Evolutionary conservation across 2,888 invertebrate genomes (phyloP).

Genomic region (Netelia melanura): DNA sequence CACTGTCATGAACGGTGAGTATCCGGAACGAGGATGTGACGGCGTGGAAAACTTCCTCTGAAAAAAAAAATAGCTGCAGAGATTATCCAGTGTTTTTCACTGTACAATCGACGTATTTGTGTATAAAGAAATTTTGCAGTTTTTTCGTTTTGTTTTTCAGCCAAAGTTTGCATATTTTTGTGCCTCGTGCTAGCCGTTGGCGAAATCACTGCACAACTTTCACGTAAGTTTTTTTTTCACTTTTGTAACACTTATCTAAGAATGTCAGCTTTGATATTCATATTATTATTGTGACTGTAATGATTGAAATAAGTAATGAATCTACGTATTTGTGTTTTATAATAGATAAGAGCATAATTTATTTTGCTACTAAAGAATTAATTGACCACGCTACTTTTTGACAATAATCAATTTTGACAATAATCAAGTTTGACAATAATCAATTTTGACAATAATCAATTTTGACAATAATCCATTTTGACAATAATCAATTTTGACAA

Average conservation of each 20-base stretch:
- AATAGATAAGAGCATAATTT: too few species aligned
- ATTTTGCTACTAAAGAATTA: too few species aligned
- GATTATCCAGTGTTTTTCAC: background rate
- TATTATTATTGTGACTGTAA: too few species aligned
- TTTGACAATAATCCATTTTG: too few species aligned
- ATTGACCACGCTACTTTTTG: too few species aligned
- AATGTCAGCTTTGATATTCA: too few species aligned
- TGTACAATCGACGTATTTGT: background rate
- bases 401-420: too few species aligned
- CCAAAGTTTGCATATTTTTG: constrained; percentile 52
- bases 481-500: too few species aligned
- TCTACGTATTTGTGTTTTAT: too few species aligned
- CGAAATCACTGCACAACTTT: constrained; percentile 51
- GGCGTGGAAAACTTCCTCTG: constrained; percentile 18
- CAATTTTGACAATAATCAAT: too few species aligned
- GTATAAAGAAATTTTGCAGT: background rate
- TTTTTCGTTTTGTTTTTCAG: constrained; percentile 40
- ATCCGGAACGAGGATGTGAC: background rate
- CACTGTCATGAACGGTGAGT: constrained; percentile 67
- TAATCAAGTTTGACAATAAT: too few species aligned
- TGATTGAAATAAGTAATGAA: too few species aligned
- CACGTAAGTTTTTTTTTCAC: constrained; percentile 46
- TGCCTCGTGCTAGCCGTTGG: constrained; percentile 46
- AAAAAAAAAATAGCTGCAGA: background rate
- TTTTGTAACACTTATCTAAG: background rate